These are phyloP conservation scores for Lampris incognitus DNA, from an alignment of 2,113 vertebrate species.

Conservation along the genomic window DNA sequence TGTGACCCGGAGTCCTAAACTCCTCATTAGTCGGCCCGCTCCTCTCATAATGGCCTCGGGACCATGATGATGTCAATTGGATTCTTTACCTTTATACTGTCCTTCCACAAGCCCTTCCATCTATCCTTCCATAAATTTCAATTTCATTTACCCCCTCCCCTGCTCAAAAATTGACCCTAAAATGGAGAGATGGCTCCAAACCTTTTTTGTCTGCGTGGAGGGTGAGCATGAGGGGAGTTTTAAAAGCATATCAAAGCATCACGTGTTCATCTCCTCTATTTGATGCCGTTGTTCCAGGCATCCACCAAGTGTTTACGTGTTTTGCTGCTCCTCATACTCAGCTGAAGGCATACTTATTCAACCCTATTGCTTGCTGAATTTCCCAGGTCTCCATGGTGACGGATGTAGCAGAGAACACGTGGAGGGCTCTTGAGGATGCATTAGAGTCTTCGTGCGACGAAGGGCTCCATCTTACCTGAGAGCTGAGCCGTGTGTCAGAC, in stretches of 20 bases:
- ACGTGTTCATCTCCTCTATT: constrained; percentile 37
- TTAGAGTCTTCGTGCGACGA: constrained; percentile 69
- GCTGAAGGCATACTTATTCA: constrained; percentile 68
- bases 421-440: constrained; percentile 75
- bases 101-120: constrained; percentile 54
- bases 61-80: constrained; percentile 71
- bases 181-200: constrained; percentile 47
- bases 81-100: constrained; percentile 61
- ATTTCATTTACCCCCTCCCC: constrained; percentile 55
- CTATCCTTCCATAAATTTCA: constrained; percentile 61
- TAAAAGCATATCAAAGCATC: constrained; percentile 77
- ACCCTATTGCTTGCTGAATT: constrained; percentile 66
- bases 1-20: constrained; percentile 65
- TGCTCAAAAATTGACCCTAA: constrained; percentile 44
- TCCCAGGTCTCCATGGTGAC: constrained; percentile 75
- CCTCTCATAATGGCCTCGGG: constrained; percentile 68
- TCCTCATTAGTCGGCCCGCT: constrained; percentile 63
- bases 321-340: constrained; percentile 58
- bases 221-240: constrained; percentile 52
- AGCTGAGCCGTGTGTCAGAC: constrained; percentile 51
- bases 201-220: constrained; percentile 35
- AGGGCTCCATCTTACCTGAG: constrained; percentile 56
- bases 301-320: constrained; percentile 72
- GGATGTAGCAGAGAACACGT: constrained; percentile 52
- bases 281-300: constrained; percentile 59